Percentiles rank a stretch among this genome's conserved stretches.
Evolutionary conservation across 2,888 invertebrate genomes (phyloP).

Genomic region (Tetrapedia diversipes): DNA sequence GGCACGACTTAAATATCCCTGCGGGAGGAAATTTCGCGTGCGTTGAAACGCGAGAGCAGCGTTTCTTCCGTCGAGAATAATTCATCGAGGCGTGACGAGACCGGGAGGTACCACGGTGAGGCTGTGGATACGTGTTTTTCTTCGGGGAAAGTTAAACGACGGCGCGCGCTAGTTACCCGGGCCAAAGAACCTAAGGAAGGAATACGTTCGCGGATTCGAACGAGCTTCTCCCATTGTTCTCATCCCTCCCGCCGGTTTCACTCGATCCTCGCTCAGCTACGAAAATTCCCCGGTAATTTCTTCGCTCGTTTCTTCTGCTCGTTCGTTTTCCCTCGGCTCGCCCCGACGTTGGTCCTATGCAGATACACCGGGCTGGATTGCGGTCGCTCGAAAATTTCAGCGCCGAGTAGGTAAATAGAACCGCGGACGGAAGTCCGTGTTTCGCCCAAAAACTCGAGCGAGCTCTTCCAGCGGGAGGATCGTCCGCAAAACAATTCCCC

Average conservation of each 20-base stretch:
- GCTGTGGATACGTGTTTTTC: constrained; percentile 72
- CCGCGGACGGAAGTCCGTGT: constrained; percentile 18
- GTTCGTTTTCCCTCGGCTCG: constrained; percentile 19
- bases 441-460: constrained; percentile 30
- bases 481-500: constrained; percentile 18
- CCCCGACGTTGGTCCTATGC: constrained; percentile 16
- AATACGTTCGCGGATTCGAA: constrained; percentile 17
- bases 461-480: background rate
- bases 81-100: constrained; percentile 38
- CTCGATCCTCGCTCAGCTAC: constrained; percentile 59
- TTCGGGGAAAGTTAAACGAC: constrained; percentile 69
- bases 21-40: constrained; percentile 39
- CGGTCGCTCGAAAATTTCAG: constrained; percentile 51
- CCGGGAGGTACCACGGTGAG: background rate
- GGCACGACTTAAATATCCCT: constrained; percentile 30
- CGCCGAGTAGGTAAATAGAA: constrained; percentile 50
- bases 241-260: constrained; percentile 24
- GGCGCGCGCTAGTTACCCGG: constrained; percentile 64
- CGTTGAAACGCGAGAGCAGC: constrained; percentile 35
- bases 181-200: constrained; percentile 26
- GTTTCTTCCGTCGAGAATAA: constrained; percentile 54
- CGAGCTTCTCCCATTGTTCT: background rate
- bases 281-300: constrained; percentile 52
- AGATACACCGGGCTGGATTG: constrained; percentile 27
- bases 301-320: constrained; percentile 36